Base-by-base conservation (phyloP, 1,140 invertebrate genomes). In the Acromyrmex echinatior region DNA sequence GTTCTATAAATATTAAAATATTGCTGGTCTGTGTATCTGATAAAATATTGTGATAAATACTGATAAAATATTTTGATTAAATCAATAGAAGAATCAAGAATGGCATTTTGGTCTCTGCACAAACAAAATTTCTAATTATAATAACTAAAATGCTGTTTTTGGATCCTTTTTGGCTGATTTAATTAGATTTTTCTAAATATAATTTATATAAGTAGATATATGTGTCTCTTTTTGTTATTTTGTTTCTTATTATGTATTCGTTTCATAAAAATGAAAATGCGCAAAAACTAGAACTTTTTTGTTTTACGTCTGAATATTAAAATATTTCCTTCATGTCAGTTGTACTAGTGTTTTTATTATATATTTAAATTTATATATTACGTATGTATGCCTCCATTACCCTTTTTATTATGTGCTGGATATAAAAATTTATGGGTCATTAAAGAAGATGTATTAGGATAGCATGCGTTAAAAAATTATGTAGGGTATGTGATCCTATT, bases 381-480 rank as follows among this genome's bases (percentile, higher is more conserved):
- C 16, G 35, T 25, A 49, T 45, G 39, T 45, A 45, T 73, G 10
- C 28, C 21, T 77, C 14, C 14, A 77, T 77, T 62, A 76, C 4
- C 35, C 25, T 10, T 45, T 60, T 31, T 88, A 53, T 87, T 60
- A 82, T 31, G 16, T 31, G 58, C 25, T 6, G 14, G 35, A 62
- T 62, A 39, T 73, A 45, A 51, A 87, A 87, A 77, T 77, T 74
- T 88, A 87, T 74, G 60, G 70, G 58, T 21, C 49, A 21, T 53
- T 51, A 53, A 65, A 86, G 53, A 70, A 78, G 21, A 39, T 10
- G 7, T 45, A 76, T 45, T 73, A 76, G n/a, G 35, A 12, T 60
- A 84, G 35, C 45, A 56, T 73, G 45, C 18, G 56, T 28, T 58
- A 60, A 74, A 56, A 56, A 88, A 81, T 86, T 90, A 90, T 88